Percentiles rank a stretch among this genome's conserved stretches.
Evolutionary conservation across 64 coral and sea anemone species (phyloP).

Genomic region (Pachyseris speciosa): DNA sequence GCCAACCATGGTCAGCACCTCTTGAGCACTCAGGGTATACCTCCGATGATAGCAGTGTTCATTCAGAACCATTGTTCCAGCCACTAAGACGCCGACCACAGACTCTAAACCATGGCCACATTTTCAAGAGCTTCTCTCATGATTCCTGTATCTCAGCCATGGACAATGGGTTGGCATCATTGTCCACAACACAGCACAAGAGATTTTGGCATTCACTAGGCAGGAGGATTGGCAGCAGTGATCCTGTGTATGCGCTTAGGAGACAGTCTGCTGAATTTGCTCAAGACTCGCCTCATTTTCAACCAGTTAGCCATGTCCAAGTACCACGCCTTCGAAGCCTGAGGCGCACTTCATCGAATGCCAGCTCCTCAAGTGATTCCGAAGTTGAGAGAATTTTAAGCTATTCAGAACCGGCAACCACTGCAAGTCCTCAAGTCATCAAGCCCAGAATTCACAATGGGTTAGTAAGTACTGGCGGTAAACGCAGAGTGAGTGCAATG

Average conservation of each 20-base stretch:
- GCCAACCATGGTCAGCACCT: not conserved
- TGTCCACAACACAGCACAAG: not conserved
- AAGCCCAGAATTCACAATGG: not conserved
- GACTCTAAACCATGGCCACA: not conserved
- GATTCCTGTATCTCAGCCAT: not conserved
- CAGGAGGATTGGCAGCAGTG: not conserved
- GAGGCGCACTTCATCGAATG: not conserved
- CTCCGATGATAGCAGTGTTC: slow-evolving; percentile 41
- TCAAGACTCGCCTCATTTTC: not conserved
- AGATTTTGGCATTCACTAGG: slow-evolving; percentile 2
- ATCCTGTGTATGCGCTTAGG: slow-evolving; percentile 16
- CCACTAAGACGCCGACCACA: not conserved
- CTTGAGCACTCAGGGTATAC: slow-evolving; percentile 14
- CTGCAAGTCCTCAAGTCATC: not conserved
- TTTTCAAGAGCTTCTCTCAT: slow-evolving; percentile 8
- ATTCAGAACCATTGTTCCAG: slow-evolving; percentile 36
- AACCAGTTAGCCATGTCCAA: not conserved
- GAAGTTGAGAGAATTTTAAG: slow-evolving; percentile 35
- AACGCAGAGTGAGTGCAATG: slow-evolving; percentile 18
- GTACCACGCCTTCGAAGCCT: not conserved
- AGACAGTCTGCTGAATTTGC: slow-evolving; percentile 43
- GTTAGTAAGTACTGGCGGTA: not conserved
- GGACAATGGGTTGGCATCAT: not conserved
- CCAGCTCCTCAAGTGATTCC: slow-evolving; percentile 45
- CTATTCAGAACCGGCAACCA: not conserved